Evolutionary conservation across 2,113 vertebrate genomes (phyloP), one percentile per base, ranked within the genome.

Genomic region (Monopterus albus): DNA sequence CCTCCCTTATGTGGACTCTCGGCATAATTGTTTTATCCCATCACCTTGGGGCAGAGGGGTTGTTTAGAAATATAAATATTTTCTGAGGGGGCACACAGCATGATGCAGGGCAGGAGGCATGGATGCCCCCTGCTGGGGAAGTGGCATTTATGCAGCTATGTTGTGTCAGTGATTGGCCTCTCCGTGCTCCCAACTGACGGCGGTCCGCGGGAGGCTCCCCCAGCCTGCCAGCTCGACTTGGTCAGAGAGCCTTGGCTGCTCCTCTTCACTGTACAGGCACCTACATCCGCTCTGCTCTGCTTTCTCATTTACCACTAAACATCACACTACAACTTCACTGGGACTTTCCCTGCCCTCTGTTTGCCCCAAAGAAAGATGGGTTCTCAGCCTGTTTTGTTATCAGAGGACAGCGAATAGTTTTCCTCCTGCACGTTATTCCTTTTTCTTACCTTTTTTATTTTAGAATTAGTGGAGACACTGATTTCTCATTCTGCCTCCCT

Each of bases 201-300:
- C 46, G 85, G 91, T 91, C 92, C 84, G 60, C 72, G 91, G 91
- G 94, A 94, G 93, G 91, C 86, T 83, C 87, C 81, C 65, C 68
- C 69, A 49, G 81, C 82, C 92, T 96, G 95, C 95, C 95, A 95
- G 82, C 86, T 95, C 92, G 56, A 89, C 93, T 94, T 92, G 89
- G 92, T 95, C 94, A 93, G 83, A 79, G 29, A 36, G 46, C 26
- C 68, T 52, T 2, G 58, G 49, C 70, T 78, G 72, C 70, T 78
- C 67, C 73, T 69, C 56, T 79, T 46, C 52, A 45, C 72, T 74
- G 52, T 78, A 72, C 42, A 21, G 57, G 57, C 68, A 79, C 74
- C 29, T 15, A 50, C 42, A 75, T 78, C 55, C 14, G 78, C 78
- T 92, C 87, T 50, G 49, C 25, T 68, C 23, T 36, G 20, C 47